Evolutionary conservation across 2,888 invertebrate species (phyloP), one percentile per base, ranked within the genome.

Genomic region (Idaea dimidiata): DNA sequence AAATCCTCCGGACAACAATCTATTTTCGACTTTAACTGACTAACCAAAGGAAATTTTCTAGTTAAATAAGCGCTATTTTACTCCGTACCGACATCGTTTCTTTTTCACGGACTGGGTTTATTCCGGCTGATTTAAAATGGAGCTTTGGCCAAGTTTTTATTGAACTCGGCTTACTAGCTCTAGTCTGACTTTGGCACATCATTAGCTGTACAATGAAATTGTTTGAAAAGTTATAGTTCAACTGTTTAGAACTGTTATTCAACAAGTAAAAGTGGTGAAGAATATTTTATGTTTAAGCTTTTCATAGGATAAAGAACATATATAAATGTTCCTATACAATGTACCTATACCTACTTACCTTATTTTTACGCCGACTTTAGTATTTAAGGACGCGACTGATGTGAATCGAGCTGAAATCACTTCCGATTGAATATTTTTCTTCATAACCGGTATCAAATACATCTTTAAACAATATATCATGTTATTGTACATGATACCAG

Each of bases 1-100:
- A 74, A 74, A 76, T 73, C 61, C 69, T 69, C 59, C 62, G 68
- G 54, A 72, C 74, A 71, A 74, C 73, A 72, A 74, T 72, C 72
- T 72, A 74, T 76, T 75, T 69, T 68, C 68, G 63, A 74, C 68
- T 77, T 72, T 70, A 69, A 69, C 66, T 70, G 72, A 66, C 62
- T 68, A 70, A 66, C 63, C 72, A 66, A 67, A 67, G 61, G 65
- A 67, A n/a, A 66, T 67, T 72, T 73, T 24, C 24, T 24, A 24
- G 24, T 24, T 24, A 24, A 24, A 24, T 24, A 24, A 24, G 24
- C 24, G 24, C 24, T 24, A 24, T 24, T 72, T 71, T 67, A 58
- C 57, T 59, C 67, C 62, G 56, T 62, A 62, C 62, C 18, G 56
- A 54, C 57, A 71, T 70, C 61, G 63, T 60, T 70, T 68, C 65